phyloP scores from a whole-genome alignment of 2,888 invertebrate species.

The Sminthurides aquaticus region DNA sequence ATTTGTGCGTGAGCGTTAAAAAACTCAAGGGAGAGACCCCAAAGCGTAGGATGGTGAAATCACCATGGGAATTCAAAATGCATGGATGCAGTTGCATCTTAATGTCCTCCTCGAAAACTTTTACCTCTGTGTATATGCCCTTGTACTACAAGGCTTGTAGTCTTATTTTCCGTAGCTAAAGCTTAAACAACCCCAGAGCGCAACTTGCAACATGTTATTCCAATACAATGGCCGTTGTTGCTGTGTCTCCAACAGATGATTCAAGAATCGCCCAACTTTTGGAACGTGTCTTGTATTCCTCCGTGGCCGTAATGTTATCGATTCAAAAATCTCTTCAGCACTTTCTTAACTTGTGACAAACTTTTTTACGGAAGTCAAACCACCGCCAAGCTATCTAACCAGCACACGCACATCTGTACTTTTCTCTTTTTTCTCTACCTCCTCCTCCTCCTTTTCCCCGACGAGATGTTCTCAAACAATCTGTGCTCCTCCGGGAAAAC shows the following conservation, averaged over 20 bases:
- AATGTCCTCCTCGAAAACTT: no score
- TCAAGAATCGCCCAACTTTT: no score
- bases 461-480: neutral
- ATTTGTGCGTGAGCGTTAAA: neutral
- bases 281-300: neutral
- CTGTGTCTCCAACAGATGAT: no score
- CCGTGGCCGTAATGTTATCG: neutral
- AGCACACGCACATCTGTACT: slow-evolving; percentile 6
- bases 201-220: no score
- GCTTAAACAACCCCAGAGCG: no score
- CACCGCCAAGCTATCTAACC: no score
- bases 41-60: neutral
- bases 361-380: neutral
- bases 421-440: no score
- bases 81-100: no score
- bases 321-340: neutral
- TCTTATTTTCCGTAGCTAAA: no score
- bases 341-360: neutral
- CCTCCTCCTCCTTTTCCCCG: neutral
- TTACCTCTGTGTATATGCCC: no score
- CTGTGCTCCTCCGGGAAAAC: neutral
- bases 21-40: neutral
- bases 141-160: no score
- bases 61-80: neutral
- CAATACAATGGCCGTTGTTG: no score